These are phyloP conservation scores for Leucozona laternaria DNA, from an alignment of 2,888 invertebrate genomes.

Conservation along the genomic window DNA sequence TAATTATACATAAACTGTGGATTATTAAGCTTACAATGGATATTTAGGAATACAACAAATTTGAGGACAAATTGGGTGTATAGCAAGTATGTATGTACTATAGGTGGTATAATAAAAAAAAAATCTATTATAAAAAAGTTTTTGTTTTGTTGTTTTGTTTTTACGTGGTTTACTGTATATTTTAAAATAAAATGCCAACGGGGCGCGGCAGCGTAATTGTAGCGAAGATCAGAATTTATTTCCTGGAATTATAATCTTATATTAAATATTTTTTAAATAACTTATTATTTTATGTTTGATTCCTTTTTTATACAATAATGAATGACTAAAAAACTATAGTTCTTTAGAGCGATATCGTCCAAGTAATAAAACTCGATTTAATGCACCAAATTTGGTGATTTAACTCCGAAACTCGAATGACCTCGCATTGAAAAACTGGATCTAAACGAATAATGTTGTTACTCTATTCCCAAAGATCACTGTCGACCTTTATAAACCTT, in stretches of 20 bases:
- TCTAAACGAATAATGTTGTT: too few relatives aligned
- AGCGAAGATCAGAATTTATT: background rate
- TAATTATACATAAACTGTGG: conserved; percentile 32
- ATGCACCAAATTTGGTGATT: too few relatives aligned
- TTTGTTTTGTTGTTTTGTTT: conserved; percentile 15
- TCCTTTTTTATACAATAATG: too few relatives aligned
- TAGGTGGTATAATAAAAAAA: background rate
- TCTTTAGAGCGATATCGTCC: too few relatives aligned
- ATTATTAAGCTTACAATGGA: conserved; percentile 35
- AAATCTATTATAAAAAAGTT: background rate
- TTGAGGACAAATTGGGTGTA: conserved; percentile 5
- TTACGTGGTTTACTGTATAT: background rate
- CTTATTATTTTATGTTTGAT: too few relatives aligned
- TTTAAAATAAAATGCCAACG: background rate
- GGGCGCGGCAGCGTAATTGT: background rate
- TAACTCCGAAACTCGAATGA: too few relatives aligned
- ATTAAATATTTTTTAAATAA: background rate
- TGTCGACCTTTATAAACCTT: too few relatives aligned
- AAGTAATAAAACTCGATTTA: too few relatives aligned
- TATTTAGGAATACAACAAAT: conserved; percentile 3
- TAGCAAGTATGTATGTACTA: too few relatives aligned
- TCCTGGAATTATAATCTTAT: background rate
- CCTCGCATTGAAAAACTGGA: too few relatives aligned
- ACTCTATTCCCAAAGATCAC: too few relatives aligned
- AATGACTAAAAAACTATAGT: too few relatives aligned